Evolutionary conservation across 2,888 invertebrate species (phyloP), one percentile per base, ranked within the genome.

Genomic region (Melanotus villosus): DNA sequence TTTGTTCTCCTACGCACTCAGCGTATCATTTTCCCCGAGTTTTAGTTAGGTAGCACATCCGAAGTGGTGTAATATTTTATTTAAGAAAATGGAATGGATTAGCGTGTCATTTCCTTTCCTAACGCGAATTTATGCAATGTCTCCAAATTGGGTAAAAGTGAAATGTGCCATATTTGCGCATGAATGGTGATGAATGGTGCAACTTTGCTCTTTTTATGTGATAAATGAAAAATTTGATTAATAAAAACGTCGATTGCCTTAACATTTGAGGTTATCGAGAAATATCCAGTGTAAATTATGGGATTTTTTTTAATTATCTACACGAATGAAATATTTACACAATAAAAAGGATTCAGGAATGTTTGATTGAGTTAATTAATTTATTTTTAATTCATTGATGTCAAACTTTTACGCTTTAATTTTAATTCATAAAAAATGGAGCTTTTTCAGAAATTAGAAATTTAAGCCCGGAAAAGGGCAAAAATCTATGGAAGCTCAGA

Each of bases 1-100:
- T 59, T 62, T 62, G 34, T n/a, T n/a, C 47, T 62, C 32, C 62
- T 38, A 62, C 50, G 52, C 62, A 38, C 36, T 62, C 36, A 23
- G 47, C 23, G 47, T n/a, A n/a, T n/a, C 19, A 14, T 47, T 14
- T 41, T 41, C 21, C n/a, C 23, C n/a, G 47, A 41, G 43, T 23
- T 47, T 14, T 10, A 23, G 47, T 3, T n/a, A 47, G 47, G 47
- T 23, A 23, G 19, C 16, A 4, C 41, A 18, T 43, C 9, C 10
- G 43, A 43, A 12, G 12, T n/a, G n/a, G 12, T 3, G 12, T 34
- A 12, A 34, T 34, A 34, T 41, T 41, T 16, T 16, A 41, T 41
- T 41, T 41, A 16, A 14, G 41, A 16, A 18, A 41, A 18, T 12
- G 12, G 41, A 41, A 16, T 41, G 41, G 41, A 41, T 26, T 26